A percentile compares a stretch with the other conserved stretches of the same genome.
Conservation (phyloP, 1,140 invertebrate genomes). For the Globodera rostochiensis region DNA sequence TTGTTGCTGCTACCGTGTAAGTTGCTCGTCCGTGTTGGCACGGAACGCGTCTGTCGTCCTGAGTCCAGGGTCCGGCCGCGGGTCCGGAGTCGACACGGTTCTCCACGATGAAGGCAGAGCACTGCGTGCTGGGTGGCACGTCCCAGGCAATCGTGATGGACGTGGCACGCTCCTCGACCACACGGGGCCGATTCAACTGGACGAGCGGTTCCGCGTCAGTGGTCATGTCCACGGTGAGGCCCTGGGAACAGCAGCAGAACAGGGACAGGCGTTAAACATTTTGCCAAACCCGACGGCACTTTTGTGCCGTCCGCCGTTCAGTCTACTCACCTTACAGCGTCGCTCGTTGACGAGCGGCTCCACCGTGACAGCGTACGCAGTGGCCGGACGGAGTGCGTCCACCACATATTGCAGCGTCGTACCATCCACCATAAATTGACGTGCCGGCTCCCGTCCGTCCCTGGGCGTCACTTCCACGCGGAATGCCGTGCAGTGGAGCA, state of each 20-base stretch:
- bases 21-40: slow-evolving; percentile 53
- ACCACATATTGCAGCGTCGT: slow-evolving; percentile 61
- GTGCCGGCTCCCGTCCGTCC: slow-evolving; percentile 54
- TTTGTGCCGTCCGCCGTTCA: background rate
- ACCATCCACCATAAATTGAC: slow-evolving; percentile 59
- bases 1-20: slow-evolving; percentile 38
- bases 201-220: slow-evolving; percentile 59
- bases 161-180: slow-evolving; percentile 61
- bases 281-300: too few relatives aligned
- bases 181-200: slow-evolving; percentile 50
- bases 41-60: slow-evolving; percentile 56
- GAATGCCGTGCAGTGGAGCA: slow-evolving; percentile 56
- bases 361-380: slow-evolving; percentile 62
- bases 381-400: slow-evolving; percentile 55
- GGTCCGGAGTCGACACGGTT: slow-evolving; percentile 51
- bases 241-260: slow-evolving; percentile 14
- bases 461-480: slow-evolving; percentile 56
- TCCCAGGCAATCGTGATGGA: slow-evolving; percentile 64
- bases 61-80: slow-evolving; percentile 60
- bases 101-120: slow-evolving; percentile 61
- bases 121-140: slow-evolving; percentile 45
- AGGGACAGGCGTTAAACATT: background rate
- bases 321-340: slow-evolving; percentile 39
- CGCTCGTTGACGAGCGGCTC: slow-evolving; percentile 55
- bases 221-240: slow-evolving; percentile 54